A percentile compares a stretch with the other conserved stretches of the same genome.
These are phyloP conservation scores for Geotria australis DNA, from an alignment of 2,797 vertebrate species.

Conservation along the genomic window DNA sequence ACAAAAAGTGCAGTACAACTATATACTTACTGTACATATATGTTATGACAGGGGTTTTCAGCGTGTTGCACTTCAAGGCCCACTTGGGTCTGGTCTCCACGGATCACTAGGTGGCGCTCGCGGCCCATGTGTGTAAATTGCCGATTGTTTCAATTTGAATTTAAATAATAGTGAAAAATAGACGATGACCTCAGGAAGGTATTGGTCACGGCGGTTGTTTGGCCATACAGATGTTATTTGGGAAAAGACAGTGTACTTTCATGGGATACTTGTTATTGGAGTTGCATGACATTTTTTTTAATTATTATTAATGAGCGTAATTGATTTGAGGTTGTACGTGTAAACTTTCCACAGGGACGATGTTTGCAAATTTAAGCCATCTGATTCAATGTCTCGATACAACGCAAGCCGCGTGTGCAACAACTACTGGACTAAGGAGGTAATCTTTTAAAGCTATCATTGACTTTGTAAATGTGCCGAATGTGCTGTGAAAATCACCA, in stretches of 20 bases:
- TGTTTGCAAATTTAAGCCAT: neutral
- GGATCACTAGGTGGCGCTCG: too few relatives aligned
- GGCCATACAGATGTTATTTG: neutral
- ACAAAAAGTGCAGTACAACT: too few relatives aligned
- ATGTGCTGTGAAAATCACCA: neutral
- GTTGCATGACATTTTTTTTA: neutral
- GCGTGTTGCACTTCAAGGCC: too few relatives aligned
- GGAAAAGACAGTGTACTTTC: neutral
- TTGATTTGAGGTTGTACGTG: neutral
- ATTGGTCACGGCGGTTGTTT: too few relatives aligned
- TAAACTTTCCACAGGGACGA: neutral
- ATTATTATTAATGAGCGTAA: neutral
- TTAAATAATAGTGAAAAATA: too few relatives aligned
- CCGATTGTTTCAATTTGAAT: too few relatives aligned
- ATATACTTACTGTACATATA: too few relatives aligned
- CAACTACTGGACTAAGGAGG: slow-evolving; percentile 70
- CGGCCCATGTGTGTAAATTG: too few relatives aligned
- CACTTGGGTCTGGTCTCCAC: too few relatives aligned
- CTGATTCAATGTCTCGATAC: neutral
- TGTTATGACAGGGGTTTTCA: too few relatives aligned
- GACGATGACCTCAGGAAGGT: too few relatives aligned
- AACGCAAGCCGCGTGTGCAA: slow-evolving; percentile 45
- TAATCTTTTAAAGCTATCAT: slow-evolving; percentile 5
- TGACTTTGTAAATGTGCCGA: neutral
- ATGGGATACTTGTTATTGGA: neutral